Base-by-base conservation (phyloP, 2,113 vertebrate species). In the Petrocephalus zakoni region DNA sequence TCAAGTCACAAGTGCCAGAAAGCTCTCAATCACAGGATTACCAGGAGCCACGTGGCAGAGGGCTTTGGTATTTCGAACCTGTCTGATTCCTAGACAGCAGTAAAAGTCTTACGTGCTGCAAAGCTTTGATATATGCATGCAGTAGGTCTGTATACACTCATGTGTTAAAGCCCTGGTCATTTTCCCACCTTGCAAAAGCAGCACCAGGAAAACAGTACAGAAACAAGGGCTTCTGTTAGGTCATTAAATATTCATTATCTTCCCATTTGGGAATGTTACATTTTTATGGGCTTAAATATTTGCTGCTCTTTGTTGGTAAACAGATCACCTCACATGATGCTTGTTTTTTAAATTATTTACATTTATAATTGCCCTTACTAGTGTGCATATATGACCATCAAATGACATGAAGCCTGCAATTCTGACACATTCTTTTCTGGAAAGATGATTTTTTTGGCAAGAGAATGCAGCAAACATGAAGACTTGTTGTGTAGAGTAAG, bases 231-330 rank as follows among this genome's bases (percentile, higher is more conserved):
- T 51, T n/a, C 25, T 85, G 82, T 52, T 25, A 49, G 49, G 46
- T 85, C n/a, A 49, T 85, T 49, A 85, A 85, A 85, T 51, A 84
- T 22, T 82, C 42, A 85, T 85, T 11, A 25, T 85, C 10, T 49
- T 85, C 82, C 49, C 22, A 52, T 85, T 85, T 52, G 46, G 22
- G 49, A 85, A 85, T 29, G 46, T 85, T 85, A 85, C 11, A 51
- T 85, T 52, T 49, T 21, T 46, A 51, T 25, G 13, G 46, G 17
- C 25, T 51, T 85, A 25, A 25, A 51, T 85, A 85, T 85, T 49
- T 49, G 49, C n/a, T 51, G 49, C 22, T 85, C 22, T 51, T 49
- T 85, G 46, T 47, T 51, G 82, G n/a, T 52, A 25, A 85, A 51
- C 25, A 4, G 49, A 46, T 51, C 13, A n/a, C n/a, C 82, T 78